Evolutionary conservation across 2,113 vertebrate genomes (phyloP).

Genomic region (Menura novaehollandiae): DNA sequence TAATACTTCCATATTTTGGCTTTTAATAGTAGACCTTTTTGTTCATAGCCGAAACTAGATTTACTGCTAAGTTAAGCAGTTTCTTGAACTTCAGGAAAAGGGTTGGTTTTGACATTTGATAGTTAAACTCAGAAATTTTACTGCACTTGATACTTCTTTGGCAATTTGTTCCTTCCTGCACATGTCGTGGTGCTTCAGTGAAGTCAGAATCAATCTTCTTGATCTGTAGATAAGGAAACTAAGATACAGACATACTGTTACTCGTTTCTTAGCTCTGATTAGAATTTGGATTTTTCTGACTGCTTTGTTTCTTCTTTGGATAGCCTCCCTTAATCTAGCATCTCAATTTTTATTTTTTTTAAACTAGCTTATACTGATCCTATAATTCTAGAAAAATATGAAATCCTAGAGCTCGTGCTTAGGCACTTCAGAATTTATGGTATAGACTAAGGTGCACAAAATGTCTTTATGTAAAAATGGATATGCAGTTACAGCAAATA

Average conservation of each 20-base stretch:
- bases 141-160: neutral
- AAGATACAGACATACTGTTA: neutral
- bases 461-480: neutral
- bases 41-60: neutral
- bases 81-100: slow-evolving; percentile 1
- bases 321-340: neutral
- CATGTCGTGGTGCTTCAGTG: neutral
- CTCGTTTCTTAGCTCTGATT: neutral
- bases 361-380: neutral
- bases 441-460: neutral
- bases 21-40: neutral
- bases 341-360: neutral
- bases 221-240: neutral
- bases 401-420: neutral
- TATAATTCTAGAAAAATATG: neutral
- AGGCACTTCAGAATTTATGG: neutral
- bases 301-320: neutral
- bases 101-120: neutral
- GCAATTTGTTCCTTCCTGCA: neutral
- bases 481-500: neutral
- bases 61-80: slow-evolving; percentile 1
- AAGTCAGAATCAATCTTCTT: neutral
- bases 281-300: neutral
- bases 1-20: neutral
- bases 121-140: neutral